These are phyloP conservation scores for Drosophila oshimai DNA, from an alignment of 1,140 invertebrate genomes.

Conservation along the genomic window DNA sequence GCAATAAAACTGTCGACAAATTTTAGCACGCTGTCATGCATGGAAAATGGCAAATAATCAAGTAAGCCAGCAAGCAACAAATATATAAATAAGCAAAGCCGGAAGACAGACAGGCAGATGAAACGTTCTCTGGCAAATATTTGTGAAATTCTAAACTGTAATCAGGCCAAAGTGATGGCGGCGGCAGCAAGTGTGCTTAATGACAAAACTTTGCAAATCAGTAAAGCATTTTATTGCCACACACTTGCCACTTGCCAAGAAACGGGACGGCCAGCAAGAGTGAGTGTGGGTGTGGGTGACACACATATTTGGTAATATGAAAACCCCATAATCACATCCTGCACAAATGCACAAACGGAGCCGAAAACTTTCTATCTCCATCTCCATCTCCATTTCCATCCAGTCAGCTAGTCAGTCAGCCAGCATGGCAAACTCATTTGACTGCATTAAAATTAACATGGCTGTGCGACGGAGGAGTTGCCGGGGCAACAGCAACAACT, in stretches of 20 bases:
- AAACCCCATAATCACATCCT: conserved; percentile 66
- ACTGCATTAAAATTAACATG: conserved; percentile 75
- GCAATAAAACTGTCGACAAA: conserved; percentile 51
- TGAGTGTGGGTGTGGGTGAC: no score
- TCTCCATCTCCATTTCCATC: no score
- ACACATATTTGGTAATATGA: conserved; percentile 51
- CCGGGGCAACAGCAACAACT: conserved; percentile 36
- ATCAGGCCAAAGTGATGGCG: conserved; percentile 40
- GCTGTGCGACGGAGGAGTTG: conserved; percentile 1
- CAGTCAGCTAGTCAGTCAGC: conserved; percentile 6
- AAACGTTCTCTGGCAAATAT: conserved; percentile 56
- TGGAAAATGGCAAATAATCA: conserved; percentile 41
- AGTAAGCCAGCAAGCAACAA: conserved; percentile 22
- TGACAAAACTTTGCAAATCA: conserved; percentile 79
- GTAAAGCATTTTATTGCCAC: conserved; percentile 71
- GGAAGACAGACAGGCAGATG: neutral
- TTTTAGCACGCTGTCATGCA: conserved; percentile 42
- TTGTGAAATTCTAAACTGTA: conserved; percentile 67
- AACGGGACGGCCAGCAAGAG: neutral
- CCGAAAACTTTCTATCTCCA: conserved; percentile 55
- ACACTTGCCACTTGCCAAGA: conserved; percentile 5
- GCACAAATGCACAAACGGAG: conserved; percentile 38
- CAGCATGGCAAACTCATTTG: conserved; percentile 60
- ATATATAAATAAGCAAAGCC: conserved; percentile 20
- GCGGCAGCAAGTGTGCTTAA: conserved; percentile 66